These are phyloP conservation scores for silkworm (Bombyx mori) DNA, from an alignment of 1,140 invertebrate genomes.

Conservation along the genomic window DNA sequence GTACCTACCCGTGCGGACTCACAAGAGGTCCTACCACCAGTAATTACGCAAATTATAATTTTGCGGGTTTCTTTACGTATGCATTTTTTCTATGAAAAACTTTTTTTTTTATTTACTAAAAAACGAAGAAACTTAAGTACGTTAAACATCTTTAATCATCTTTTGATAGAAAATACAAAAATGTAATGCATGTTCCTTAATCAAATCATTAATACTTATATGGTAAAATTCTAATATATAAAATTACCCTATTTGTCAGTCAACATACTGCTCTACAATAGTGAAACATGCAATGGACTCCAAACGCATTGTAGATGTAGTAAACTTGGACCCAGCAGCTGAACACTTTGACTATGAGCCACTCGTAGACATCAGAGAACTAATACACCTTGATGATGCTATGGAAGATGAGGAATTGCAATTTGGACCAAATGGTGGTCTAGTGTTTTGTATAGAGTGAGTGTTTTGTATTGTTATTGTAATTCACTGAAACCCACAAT, in stretches of 20 bases:
- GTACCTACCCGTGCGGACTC: too few relatives aligned
- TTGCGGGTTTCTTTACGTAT: too few relatives aligned
- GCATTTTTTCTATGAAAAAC: too few relatives aligned
- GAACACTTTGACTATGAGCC: conserved; percentile 95
- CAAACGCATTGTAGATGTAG: conserved; percentile 84
- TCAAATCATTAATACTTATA: neutral
- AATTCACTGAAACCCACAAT: too few relatives aligned
- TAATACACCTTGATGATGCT: conserved; percentile 95
- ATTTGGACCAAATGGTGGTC: conserved; percentile 97
- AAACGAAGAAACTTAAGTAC: too few relatives aligned
- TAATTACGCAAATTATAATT: too few relatives aligned
- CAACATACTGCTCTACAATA: conserved; percentile 94
- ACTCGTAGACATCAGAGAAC: conserved; percentile 90
- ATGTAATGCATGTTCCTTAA: too few relatives aligned
- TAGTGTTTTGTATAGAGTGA: conserved; percentile 97
- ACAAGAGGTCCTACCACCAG: too few relatives aligned
- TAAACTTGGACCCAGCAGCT: conserved; percentile 98
- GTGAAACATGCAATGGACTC: conserved; percentile 85
- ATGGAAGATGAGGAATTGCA: conserved; percentile 97
- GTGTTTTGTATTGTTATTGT: conserved; percentile 30
- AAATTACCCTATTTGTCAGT: conserved; percentile 71
- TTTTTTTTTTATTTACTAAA: too few relatives aligned
- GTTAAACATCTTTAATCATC: too few relatives aligned
- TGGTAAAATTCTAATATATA: neutral
- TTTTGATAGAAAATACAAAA: neutral